These are phyloP conservation scores for Tetrax tetrax DNA, from an alignment of 2,113 vertebrate species.

Conservation along the genomic window DNA sequence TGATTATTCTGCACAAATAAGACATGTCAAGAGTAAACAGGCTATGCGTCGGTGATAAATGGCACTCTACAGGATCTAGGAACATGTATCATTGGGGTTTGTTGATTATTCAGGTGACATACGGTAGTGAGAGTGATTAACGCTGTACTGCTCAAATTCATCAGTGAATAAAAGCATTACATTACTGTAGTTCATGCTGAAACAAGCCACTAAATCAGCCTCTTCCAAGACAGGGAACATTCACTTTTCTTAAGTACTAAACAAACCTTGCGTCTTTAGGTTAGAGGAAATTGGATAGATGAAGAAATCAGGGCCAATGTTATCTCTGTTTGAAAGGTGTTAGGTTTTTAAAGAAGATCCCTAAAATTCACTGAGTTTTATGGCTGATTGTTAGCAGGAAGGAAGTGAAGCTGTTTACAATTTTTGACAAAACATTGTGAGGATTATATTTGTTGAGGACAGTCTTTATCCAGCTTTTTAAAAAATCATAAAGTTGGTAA, in stretches of 20 bases:
- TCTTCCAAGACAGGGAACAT: constrained; percentile 2
- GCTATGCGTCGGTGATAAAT: constrained; percentile 33
- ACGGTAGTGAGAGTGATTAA: constrained; percentile 66
- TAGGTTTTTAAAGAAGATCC: neutral
- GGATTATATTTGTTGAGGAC: neutral
- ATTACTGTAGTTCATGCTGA: constrained; percentile 25
- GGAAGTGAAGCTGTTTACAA: neutral
- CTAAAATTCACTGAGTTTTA: neutral
- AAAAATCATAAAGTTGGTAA: neutral
- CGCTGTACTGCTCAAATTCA: constrained; percentile 57
- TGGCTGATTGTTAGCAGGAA: neutral
- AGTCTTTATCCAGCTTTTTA: neutral
- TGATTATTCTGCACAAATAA: constrained; percentile 57
- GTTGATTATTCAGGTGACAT: constrained; percentile 71
- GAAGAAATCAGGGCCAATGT: neutral
- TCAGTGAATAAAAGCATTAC: constrained; percentile 53
- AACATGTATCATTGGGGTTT: constrained; percentile 57
- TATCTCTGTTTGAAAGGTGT: neutral
- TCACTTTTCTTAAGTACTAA: constrained; percentile 21
- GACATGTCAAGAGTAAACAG: constrained; percentile 38
- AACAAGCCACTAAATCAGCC: constrained; percentile 61
- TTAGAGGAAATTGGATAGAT: neutral
- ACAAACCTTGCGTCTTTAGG: neutral
- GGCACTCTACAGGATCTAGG: neutral
- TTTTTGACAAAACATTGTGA: neutral